phyloP scores from a whole-genome alignment of 2,113 vertebrate species.

The Saguinus midas region DNA sequence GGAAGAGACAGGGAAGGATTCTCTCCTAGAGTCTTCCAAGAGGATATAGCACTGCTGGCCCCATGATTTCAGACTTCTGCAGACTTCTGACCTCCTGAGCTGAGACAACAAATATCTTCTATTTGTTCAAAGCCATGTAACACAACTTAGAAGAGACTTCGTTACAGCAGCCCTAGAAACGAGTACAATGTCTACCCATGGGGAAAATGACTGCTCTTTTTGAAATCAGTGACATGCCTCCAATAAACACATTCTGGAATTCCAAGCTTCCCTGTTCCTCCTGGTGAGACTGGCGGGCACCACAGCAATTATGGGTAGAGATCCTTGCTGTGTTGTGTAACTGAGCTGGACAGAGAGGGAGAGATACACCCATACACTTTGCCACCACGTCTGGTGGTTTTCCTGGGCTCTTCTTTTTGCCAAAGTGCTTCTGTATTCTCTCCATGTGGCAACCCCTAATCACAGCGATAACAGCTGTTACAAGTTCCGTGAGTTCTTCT shows the following conservation, averaged over 20 bases:
- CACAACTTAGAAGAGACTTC: too few relatives aligned
- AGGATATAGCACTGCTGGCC: rapidly evolving
- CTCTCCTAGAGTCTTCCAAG: background rate
- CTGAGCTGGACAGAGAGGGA: rapidly evolving
- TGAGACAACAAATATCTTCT: too few relatives aligned
- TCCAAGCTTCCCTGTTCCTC: background rate
- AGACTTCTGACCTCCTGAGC: background rate
- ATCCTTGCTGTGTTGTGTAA: rapidly evolving
- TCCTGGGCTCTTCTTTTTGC: background rate
- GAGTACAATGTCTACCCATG: rapidly evolving
- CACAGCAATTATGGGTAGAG: rapidly evolving
- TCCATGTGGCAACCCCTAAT: background rate
- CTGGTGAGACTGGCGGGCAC: rapidly evolving
- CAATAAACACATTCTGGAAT: too few relatives aligned
- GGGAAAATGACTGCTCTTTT: background rate
- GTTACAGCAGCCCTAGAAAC: background rate
- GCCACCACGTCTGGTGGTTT: rapidly evolving
- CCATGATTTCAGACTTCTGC: background rate
- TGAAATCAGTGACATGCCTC: background rate
- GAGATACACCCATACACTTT: rapidly evolving
- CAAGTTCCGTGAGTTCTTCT: background rate
- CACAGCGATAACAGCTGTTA: background rate
- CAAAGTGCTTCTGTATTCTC: background rate
- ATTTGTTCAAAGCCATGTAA: background rate
- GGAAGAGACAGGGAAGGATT: rapidly evolving